Evolutionary conservation across 2,888 invertebrate species (phyloP), one percentile per base, ranked within the genome.

Genomic region (Mellilla xanthometata): DNA sequence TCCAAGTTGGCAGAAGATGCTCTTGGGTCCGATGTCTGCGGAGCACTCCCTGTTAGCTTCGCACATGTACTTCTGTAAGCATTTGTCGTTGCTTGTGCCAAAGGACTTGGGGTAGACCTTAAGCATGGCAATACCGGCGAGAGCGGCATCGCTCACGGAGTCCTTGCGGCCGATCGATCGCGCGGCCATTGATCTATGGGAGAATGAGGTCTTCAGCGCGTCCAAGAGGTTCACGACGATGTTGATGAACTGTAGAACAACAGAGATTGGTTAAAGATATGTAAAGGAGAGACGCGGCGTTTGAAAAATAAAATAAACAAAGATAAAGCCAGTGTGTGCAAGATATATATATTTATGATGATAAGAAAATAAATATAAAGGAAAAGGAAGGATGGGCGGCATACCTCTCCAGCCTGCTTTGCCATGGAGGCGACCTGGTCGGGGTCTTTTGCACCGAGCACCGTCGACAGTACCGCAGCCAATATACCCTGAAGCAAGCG

Each of bases 341-440:
- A 44, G 27, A 33, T 24, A 26, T 13, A 31, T 32, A 11, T 23
- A n/a, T 22, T 32, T 28, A 40, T 40, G 48, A 36, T 42, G 41
- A 49, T 43, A 38, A 28, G 12, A 32, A 33, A 41, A 55, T 58
- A 57, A 52, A 63, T 70, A 59, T 70, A 56, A 70, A 71, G 72
- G 75, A 76, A 60, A 73, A 78, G 84, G 83, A 79, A 79, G 78
- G 84, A 72, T 74, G 76, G 78, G 73, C 68, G 83, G 92, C 95
- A 93, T 94, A 97, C 97, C 96, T 97, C 96, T 90, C 96, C 95
- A 89, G 97, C 96, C 91, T 97, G 96, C 91, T 96, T 96, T 91
- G 96, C 97, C 95, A 97, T 95, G 91, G 94, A 94, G 91, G 96
- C 94, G 89, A 96, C 95, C 91, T 96, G 96, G 88, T 95, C 94